Base-by-base conservation (phyloP, 2,797 vertebrate genomes). In the Phylloscopus collybita region DNA sequence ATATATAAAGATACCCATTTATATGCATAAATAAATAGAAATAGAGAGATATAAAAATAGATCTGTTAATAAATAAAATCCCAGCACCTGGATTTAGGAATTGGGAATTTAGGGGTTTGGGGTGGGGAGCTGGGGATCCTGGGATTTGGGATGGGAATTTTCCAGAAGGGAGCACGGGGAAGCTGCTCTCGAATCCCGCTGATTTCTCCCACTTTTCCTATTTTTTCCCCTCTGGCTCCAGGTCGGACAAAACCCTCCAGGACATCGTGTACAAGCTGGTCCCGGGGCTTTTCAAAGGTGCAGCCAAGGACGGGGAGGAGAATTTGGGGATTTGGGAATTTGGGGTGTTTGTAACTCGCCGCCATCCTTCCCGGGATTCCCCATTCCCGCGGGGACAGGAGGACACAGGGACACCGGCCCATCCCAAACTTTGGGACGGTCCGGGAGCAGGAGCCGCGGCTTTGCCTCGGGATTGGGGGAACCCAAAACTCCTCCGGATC, bases 211-310 rank as follows among this genome's bases (percentile, higher is more conserved):
- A 71, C 16, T 76, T 84, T 79, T 38, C 64, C 22, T 4, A 0
- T 32, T 75, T 60, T 17, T 23, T 11, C 10, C 8, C 7, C 26
- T 34, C 34, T n/a, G n/a, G n/a, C 4, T 76, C 54, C 96, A 98
- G 98, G 86, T 98, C 98, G 1, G 98, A 98, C 92, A 98, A 98
- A 97, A 98, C 98, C 72, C 97, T 97, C 3, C 98, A 98, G 96
- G 98, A 98, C 76, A 98, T 98, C 1, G 98, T 98, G 66, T 98
- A 98, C 97, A 98, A 98, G 61, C 95, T 98, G 95, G 98, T 98
- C 25, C 98, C 98, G 2, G 98, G 98, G 79, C 98, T 98, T 29
- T 98, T 98, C 95, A 98, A 98, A 98, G 98, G 98, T 98, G 96
- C 53, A 18, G 26, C 27, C 42, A 0, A 1, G 36, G 54, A 1